Percentiles rank a stretch among this genome's conserved stretches.
Evolutionary conservation across 2,113 vertebrate genomes (phyloP).

Genomic region (Sturnus vulgaris): DNA sequence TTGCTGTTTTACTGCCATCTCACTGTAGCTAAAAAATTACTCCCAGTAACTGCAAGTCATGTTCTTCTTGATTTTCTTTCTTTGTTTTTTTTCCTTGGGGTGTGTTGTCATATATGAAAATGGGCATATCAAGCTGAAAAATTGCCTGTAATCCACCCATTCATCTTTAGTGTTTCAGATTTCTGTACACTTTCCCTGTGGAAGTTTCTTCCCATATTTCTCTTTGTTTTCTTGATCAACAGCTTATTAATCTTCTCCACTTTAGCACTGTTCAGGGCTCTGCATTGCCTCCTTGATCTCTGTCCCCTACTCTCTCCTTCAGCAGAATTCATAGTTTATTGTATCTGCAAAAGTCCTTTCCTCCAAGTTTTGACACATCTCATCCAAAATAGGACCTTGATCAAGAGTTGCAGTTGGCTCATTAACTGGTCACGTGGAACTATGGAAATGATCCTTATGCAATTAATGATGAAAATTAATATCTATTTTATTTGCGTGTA

Average conservation of each 20-base stretch:
- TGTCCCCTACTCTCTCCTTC: neutral
- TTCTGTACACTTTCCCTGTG: neutral
- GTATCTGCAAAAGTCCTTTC: neutral
- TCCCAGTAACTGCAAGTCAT: neutral
- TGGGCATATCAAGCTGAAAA: neutral
- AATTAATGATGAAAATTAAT: neutral
- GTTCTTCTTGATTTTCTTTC: neutral
- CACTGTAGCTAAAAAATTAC: neutral
- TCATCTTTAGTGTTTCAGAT: neutral
- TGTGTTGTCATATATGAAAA: neutral
- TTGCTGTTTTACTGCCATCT: neutral
- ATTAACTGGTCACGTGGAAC: neutral
- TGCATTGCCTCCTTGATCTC: neutral
- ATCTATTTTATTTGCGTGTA: neutral
- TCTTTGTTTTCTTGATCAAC: neutral
- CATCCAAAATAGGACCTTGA: neutral
- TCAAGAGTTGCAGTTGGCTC: neutral
- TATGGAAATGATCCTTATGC: neutral
- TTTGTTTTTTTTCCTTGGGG: neutral
- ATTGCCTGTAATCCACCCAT: neutral
- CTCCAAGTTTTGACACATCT: neutral
- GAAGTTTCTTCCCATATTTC: neutral
- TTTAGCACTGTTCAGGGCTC: neutral
- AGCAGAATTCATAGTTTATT: neutral
- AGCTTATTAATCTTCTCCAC: neutral